Evolutionary conservation across 2,113 vertebrate genomes (phyloP).

Genomic region (Actinemys pallida): DNA sequence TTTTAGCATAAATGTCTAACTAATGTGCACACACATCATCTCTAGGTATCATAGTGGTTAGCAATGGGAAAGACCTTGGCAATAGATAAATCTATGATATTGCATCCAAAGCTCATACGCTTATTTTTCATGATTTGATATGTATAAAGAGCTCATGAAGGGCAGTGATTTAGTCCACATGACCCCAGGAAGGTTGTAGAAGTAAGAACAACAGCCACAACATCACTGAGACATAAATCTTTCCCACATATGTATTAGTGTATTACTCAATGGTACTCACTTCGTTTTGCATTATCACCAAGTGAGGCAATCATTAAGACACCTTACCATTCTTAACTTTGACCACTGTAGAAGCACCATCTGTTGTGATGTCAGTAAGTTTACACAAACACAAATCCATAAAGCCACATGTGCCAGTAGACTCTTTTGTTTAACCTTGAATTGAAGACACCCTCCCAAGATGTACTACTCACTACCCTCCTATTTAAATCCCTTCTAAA

Average conservation of each 20-base stretch:
- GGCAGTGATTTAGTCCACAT: conserved; percentile 33
- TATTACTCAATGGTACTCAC: not conserved
- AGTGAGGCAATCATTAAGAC: rapidly evolving
- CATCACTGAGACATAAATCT: not conserved
- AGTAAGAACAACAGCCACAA: conserved; percentile 1
- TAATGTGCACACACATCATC: not conserved
- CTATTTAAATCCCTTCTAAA: conserved; percentile 62
- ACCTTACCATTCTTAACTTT: rapidly evolving
- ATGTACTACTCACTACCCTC: conserved; percentile 70
- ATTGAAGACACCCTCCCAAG: conserved; percentile 50
- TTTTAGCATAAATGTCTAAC: not conserved
- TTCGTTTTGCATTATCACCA: not conserved
- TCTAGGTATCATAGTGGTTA: not conserved
- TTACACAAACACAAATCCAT: conserved; percentile 27
- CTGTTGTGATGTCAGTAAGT: conserved; percentile 36
- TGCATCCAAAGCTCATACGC: conserved; percentile 67
- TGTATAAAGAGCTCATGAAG: conserved; percentile 46
- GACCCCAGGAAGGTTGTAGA: conserved; percentile 55
- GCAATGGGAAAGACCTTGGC: not conserved
- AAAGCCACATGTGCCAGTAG: conserved; percentile 16
- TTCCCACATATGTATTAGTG: not conserved
- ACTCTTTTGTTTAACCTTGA: conserved; percentile 56
- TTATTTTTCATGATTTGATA: conserved; percentile 57
- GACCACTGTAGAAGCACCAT: not conserved
- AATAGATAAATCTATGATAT: conserved; percentile 41